Base-by-base conservation (phyloP, 2,888 invertebrate genomes). In the Cloeon dipterum region DNA sequence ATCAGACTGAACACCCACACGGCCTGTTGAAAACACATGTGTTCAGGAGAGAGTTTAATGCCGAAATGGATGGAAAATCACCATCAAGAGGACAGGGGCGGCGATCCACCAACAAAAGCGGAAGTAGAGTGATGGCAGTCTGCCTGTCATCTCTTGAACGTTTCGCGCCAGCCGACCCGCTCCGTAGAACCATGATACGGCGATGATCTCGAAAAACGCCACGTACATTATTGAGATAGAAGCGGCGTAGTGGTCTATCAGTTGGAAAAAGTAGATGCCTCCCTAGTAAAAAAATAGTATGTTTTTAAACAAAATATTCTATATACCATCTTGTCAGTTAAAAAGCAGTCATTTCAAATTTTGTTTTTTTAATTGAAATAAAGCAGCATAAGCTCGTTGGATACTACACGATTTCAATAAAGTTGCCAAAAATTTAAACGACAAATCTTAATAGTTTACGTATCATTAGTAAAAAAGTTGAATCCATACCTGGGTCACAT, bases 171-270 rank as follows among this genome's bases (percentile, higher is more conserved):
- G 57, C 46, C 77, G 65, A 39, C 68, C 69, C 1, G 79, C 77
- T 25, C 89, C 89, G 52, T 89, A 91, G 52, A 85, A 77, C 88
- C 89, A 91, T 4, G 83, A 73, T 41, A 91, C 73, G 7, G 78
- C 89, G 37, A 88, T 76, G 35, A 86, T 76, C 65, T 91, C 89
- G 50, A 89, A 88, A 58, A 91, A 88, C 23, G 89, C 88, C 44
- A 89, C 65, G 52, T 85, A 88, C 61, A 89, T 78, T 37, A 89
- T 79, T 38, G 88, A 82, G 47, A 88, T 74, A 32, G 82, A 81
- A 14, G 86, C 85, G n/a, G 88, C 83, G 53, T 86, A 91, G 52
- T 82, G 83, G 54, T 89, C 89, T 66, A 91, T 78, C 45, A 91
- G 55, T 62, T 86, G 86, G 54, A 89, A 85, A 52, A 79, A 74